phyloP scores from a whole-genome alignment of 2,797 vertebrate genomes.

The Cirrhinus molitorella region DNA sequence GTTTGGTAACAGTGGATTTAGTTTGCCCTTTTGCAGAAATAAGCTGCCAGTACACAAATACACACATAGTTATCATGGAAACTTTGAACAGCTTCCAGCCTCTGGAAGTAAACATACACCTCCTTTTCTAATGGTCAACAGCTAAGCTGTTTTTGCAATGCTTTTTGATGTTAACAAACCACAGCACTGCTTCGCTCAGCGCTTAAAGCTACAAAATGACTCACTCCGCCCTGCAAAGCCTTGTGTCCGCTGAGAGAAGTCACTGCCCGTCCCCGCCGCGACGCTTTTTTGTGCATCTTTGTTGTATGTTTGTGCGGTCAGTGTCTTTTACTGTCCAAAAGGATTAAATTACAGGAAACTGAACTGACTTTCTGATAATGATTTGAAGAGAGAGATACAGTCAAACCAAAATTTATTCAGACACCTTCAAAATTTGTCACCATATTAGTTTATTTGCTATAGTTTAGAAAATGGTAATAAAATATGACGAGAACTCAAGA shows the following conservation, averaged over 20 bases:
- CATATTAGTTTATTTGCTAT: no score
- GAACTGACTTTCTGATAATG: no score
- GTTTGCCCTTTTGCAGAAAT: background rate
- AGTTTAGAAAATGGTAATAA: no score
- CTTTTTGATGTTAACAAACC: constrained; percentile 73
- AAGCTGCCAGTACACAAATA: constrained; percentile 16
- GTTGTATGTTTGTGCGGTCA: background rate
- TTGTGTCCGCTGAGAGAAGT: background rate
- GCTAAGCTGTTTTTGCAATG: constrained; percentile 51
- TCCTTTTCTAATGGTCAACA: constrained; percentile 30
- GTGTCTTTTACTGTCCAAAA: background rate
- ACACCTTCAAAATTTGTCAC: no score
- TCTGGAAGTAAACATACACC: constrained; percentile 19
- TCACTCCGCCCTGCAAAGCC: background rate
- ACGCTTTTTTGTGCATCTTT: constrained; percentile 5
- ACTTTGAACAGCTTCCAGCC: constrained; percentile 1
- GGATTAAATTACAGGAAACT: background rate
- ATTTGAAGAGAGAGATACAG: no score
- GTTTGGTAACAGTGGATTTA: constrained; percentile 5
- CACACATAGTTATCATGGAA: constrained; percentile 15
- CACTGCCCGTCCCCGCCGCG: background rate
- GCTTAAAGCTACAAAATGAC: constrained; percentile 37
- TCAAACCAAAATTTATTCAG: no score
- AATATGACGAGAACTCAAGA: no score
- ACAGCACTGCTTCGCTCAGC: constrained; percentile 33